Base-by-base conservation (phyloP, 1,140 invertebrate genomes). In the Procambarus virginalis region DNA sequence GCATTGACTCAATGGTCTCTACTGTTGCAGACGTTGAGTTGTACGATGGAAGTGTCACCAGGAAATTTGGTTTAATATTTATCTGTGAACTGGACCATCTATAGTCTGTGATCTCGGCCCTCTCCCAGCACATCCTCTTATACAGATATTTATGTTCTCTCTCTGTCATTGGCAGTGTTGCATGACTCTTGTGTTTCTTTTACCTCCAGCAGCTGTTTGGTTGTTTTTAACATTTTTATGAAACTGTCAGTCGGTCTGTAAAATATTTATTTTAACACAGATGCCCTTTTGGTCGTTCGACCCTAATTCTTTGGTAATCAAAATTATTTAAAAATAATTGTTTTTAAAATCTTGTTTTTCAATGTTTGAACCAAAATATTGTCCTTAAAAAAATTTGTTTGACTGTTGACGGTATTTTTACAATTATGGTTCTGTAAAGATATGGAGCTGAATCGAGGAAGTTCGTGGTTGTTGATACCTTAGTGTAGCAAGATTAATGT, bases 21-120 rank as follows among this genome's bases (percentile, higher is more conserved):
- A 78, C 46, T 78, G 77, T 49, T 55, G 48, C 22, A 20, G 46
- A 8, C 3, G 12, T 78, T 78, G 51, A 78, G 46, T 49, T 34
- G 68, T 34, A 34, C 10, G 22, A 8, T 17, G 14, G 49, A 55
- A 34, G 77, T 78, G 8, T 49, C 14, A 48, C 3, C 45, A 49
- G 51, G 77, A 55, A 20, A 3, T 48, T 14, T 55, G n/a, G 46
- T 14, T 34, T 78, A 34, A 49, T 55, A 78, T 55, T 22, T 49
- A 45, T 22, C n/a, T 49, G 77, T 34, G 68, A 34, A 73, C 68
- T 73, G 68, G 68, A 22, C 68, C 68, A 73, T 73, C 68, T 73
- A 73, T 73, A 73, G 68, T 73, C 68, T 73, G 68, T 73, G 68
- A 73, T 73, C 68, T 34, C 22, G 20, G 68, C 68, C 68, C 68